Evolutionary conservation across 2,888 invertebrate genomes (phyloP).

Genomic region (Arrhopalites spinosus): DNA sequence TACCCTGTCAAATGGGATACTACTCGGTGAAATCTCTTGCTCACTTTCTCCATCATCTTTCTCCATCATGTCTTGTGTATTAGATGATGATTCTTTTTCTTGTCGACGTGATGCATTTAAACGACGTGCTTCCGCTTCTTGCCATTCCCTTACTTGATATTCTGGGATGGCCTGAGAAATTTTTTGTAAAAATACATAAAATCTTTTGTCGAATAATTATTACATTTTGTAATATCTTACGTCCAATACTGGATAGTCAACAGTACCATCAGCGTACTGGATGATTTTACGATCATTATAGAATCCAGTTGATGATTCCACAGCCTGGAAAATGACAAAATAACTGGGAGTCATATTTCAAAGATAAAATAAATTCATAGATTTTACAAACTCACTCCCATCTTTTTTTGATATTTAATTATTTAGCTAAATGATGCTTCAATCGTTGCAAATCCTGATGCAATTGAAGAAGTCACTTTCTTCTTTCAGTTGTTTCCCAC

Average conservation of each 20-base stretch:
- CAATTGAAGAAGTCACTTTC: too few relatives aligned
- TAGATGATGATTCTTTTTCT: neutral
- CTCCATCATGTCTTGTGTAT: too few relatives aligned
- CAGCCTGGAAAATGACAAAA: too few relatives aligned
- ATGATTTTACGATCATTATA: conserved; percentile 25
- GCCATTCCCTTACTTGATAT: neutral
- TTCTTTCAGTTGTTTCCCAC: too few relatives aligned
- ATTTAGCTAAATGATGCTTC: too few relatives aligned
- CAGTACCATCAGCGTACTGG: conserved; percentile 9
- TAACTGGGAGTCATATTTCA: too few relatives aligned
- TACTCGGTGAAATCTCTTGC: neutral
- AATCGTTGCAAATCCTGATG: too few relatives aligned
- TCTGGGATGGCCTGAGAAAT: neutral
- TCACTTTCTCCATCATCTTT: neutral
- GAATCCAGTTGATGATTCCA: conserved; percentile 20
- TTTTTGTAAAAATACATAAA: too few relatives aligned
- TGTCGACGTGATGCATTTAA: neutral
- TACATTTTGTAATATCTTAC: neutral
- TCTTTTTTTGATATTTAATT: too few relatives aligned
- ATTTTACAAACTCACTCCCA: too few relatives aligned
- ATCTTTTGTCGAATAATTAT: neutral
- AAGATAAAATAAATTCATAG: too few relatives aligned
- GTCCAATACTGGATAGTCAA: conserved; percentile 2
- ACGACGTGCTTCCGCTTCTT: neutral
- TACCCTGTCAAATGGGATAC: neutral